Conservation (phyloP, 2,888 invertebrate species). For the Microplitis manilae region DNA sequence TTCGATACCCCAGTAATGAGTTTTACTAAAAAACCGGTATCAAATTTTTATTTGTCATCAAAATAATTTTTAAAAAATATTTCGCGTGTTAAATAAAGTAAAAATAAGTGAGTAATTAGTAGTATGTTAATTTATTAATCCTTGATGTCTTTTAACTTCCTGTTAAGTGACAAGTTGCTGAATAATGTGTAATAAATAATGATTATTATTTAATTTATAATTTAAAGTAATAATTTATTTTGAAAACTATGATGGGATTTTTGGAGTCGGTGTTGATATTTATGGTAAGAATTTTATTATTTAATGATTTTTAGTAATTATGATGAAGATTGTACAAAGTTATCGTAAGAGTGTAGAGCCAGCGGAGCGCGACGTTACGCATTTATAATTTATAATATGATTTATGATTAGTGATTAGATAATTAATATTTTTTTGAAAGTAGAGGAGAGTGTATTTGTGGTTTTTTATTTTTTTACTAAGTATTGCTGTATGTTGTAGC, state of each 20-base stretch:
- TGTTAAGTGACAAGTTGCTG: neutral
- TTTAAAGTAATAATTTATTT: neutral
- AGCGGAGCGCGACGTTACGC: neutral
- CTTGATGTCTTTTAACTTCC: neutral
- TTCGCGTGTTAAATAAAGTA: too few relatives aligned
- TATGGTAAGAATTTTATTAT: constrained; percentile 8
- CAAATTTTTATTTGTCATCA: neutral
- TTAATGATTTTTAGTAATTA: constrained; percentile 10
- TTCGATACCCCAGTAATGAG: too few relatives aligned
- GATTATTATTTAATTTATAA: neutral
- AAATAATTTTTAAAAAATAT: too few relatives aligned
- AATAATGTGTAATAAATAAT: neutral
- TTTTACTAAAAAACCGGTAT: neutral
- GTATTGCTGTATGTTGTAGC: neutral
- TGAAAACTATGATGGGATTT: neutral
- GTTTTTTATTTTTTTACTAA: neutral
- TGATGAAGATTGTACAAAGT: neutral
- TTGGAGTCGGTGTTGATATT: neutral
- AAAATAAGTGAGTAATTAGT: neutral
- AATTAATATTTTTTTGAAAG: neutral
- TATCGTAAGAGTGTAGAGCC: neutral
- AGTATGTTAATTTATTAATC: neutral
- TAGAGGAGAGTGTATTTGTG: neutral
- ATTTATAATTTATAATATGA: neutral
- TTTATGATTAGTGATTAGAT: neutral